Evolutionary conservation across 2,113 vertebrate genomes (phyloP), one percentile per base, ranked within the genome.

Genomic region (Osmerus eperlanus): DNA sequence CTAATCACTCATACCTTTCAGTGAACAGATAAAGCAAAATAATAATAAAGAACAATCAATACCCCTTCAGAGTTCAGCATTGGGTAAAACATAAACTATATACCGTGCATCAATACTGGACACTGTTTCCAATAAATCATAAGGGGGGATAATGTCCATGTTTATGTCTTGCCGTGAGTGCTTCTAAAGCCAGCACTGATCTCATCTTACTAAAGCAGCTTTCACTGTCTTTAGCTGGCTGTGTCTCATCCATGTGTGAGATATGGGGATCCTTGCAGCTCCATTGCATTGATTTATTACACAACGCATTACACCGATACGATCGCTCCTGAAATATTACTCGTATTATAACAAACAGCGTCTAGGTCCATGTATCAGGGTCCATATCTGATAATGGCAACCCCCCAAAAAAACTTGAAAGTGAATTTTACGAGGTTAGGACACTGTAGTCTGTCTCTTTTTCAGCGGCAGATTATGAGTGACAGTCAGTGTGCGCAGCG

Each of bases 71-170:
- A 7, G 25, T 73, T 59, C 32, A 74, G 67, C 51, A 63, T 12
- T 47, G 12, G 25, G 71, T 78, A 68, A 76, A 76, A 64, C 62
- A 18, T 23, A 23, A 60, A 77, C 71, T 73, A 67, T 68, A 73
- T 70, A 70, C 71, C 12, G 21, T 56, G 77, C 65, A 67, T 56
- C 65, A 67, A 72, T 73, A 73, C 47, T 58, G 62, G 28, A 23
- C 58, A 47, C 68, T 59, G 60, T 81, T 68, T 73, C 28, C 52
- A 83, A 83, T 85, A 85, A 86, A 87, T 86, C 85, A 82, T 67
- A 28, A 25, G 41, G 19, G 73, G 74, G 19, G 13, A 3, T 56
- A 61, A 77, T 61, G 68, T 32, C 28, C 72, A 4, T 78, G 41
- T 79, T 74, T 74, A 65, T n/a, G 25, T 28, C 36, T 61, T 63